These are phyloP conservation scores for Carollia perspicillata DNA, from an alignment of 2,113 vertebrate genomes.

Conservation along the genomic window DNA sequence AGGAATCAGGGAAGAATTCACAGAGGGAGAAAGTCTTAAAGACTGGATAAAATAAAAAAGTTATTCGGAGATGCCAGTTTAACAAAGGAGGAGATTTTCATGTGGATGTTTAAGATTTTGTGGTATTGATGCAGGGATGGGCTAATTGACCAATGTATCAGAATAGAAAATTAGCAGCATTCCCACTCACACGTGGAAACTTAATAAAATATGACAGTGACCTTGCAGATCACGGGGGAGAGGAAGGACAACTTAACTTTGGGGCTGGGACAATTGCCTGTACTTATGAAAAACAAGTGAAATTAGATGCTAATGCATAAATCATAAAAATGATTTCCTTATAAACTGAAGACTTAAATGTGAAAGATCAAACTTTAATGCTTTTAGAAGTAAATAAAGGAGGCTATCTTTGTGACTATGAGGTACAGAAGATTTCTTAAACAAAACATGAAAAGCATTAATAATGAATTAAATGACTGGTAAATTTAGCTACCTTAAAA, in stretches of 20 bases:
- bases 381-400: slow-evolving; percentile 16
- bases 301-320: not conserved
- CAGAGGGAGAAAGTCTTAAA: not conserved
- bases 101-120: not conserved
- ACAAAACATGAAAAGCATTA: not conserved
- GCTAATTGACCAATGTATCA: not conserved
- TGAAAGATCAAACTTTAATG: slow-evolving; percentile 34
- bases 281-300: not conserved
- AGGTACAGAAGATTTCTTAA: not conserved
- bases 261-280: not conserved
- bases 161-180: not conserved
- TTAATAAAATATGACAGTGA: not conserved
- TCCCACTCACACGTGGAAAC: not conserved
- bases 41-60: not conserved
- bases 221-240: not conserved
- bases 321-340: slow-evolving; percentile 19
- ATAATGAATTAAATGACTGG: slow-evolving; percentile 37
- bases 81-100: not conserved
- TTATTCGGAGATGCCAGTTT: not conserved
- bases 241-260: not conserved
- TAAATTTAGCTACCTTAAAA: slow-evolving; percentile 30
- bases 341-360: not conserved
- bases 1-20: not conserved
- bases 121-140: not conserved
- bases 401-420: not conserved